Conservation (phyloP, 2,113 vertebrate genomes). For the Megaceryle maxima region DNA sequence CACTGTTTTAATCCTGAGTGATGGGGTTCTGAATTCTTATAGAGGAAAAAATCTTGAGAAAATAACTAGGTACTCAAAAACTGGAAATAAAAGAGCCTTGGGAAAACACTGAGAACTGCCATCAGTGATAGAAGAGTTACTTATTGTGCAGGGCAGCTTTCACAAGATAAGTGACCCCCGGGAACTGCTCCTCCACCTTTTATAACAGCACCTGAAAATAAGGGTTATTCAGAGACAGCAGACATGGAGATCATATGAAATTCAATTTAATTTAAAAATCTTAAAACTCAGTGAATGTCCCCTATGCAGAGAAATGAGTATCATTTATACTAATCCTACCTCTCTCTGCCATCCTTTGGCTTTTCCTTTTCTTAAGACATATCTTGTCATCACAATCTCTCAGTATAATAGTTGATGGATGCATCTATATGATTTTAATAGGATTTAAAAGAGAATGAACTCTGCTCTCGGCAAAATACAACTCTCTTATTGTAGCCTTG, state of each 20-base stretch:
- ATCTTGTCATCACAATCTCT: neutral
- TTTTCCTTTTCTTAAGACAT: neutral
- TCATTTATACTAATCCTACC: neutral
- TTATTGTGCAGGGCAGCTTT: neutral
- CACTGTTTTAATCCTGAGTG: neutral
- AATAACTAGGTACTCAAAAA: neutral
- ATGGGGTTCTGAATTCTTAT: neutral
- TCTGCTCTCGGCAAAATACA: neutral
- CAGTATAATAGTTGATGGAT: neutral
- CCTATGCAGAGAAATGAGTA: neutral
- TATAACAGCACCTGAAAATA: neutral
- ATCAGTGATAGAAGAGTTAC: neutral
- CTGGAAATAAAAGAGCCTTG: neutral
- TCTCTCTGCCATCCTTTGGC: neutral
- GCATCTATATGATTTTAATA: neutral
- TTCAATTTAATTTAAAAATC: slow-evolving; percentile 21
- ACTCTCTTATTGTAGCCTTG: neutral
- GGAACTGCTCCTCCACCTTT: neutral
- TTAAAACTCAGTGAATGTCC: neutral
- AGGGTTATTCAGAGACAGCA: neutral
- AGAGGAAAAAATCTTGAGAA: neutral
- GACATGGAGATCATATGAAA: neutral
- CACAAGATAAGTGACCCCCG: neutral
- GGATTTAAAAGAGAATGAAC: neutral
- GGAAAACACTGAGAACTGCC: neutral